These are phyloP conservation scores for Apodemus agrarius DNA, from an alignment of 2,797 vertebrate genomes.

Conservation along the genomic window DNA sequence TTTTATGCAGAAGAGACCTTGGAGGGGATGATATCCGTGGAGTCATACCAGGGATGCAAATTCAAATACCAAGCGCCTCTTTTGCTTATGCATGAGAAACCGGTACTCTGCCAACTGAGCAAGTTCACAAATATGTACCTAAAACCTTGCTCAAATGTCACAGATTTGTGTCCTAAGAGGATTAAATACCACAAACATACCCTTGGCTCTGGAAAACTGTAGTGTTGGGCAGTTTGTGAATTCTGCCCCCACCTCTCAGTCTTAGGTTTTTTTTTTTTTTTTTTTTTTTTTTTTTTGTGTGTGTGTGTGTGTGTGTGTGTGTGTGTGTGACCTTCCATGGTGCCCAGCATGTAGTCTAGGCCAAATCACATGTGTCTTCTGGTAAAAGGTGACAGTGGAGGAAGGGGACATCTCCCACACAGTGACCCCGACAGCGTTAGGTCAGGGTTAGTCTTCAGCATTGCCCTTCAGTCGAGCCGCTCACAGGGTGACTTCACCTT, in stretches of 20 bases:
- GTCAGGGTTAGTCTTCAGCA: background rate
- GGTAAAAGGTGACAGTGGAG: background rate
- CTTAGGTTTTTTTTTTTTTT: background rate
- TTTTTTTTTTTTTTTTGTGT: no score
- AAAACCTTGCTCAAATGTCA: slow-evolving; percentile 36
- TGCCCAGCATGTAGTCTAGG: background rate
- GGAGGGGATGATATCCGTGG: no score
- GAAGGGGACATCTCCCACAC: background rate
- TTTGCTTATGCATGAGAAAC: background rate
- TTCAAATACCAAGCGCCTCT: slow-evolving; percentile 56
- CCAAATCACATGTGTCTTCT: background rate
- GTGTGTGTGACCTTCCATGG: background rate
- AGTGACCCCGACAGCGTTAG: background rate
- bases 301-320: background rate
- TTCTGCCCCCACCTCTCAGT: background rate
- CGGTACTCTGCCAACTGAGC: background rate
- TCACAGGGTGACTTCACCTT: background rate
- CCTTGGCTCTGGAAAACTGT: background rate
- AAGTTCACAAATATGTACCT: background rate
- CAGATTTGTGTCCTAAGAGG: background rate
- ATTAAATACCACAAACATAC: background rate
- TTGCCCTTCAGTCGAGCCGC: background rate
- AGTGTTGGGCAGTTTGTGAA: background rate
- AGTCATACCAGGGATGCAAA: background rate
- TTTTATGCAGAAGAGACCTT: background rate